A percentile compares a stretch with the other conserved stretches of the same genome.
Evolutionary conservation across 2,113 vertebrate species (phyloP).

Genomic region (Epinephelus moara): DNA sequence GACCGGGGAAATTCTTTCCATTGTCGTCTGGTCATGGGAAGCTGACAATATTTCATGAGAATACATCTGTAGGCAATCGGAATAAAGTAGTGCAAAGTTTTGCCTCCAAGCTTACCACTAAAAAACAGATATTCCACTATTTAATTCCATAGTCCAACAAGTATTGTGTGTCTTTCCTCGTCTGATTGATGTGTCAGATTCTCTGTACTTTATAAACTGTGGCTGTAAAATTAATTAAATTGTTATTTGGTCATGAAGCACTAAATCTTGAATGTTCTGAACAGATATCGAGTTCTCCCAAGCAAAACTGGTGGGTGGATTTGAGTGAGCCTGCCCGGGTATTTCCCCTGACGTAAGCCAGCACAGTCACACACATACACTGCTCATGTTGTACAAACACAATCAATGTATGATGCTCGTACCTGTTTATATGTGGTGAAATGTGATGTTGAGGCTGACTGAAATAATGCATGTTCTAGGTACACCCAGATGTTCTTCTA

Average conservation of each 20-base stretch:
- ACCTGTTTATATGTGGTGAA: background rate
- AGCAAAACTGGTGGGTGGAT: constrained; percentile 78
- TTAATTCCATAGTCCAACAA: background rate
- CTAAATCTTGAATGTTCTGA: constrained; percentile 20
- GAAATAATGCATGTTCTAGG: constrained; percentile 58
- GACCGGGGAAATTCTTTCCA: background rate
- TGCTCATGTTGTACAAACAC: background rate
- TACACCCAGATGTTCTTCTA: constrained; percentile 49
- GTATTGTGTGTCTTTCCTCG: background rate
- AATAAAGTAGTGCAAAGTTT: background rate
- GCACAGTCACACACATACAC: background rate
- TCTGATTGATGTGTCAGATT: background rate
- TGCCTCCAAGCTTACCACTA: background rate
- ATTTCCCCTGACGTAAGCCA: constrained; percentile 73
- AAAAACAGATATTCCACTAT: background rate
- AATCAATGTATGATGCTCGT: background rate
- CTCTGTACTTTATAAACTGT: background rate
- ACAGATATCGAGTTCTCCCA: constrained; percentile 31
- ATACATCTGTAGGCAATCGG: constrained; percentile 2
- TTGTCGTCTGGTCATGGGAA: background rate
- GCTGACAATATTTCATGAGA: background rate
- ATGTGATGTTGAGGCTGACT: constrained; percentile 5
- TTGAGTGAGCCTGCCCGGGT: constrained; percentile 42
- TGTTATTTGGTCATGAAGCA: background rate
- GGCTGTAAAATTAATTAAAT: background rate